These are phyloP conservation scores for Macrocentrus cingulum DNA, from an alignment of 1,140 invertebrate genomes.

Conservation along the genomic window DNA sequence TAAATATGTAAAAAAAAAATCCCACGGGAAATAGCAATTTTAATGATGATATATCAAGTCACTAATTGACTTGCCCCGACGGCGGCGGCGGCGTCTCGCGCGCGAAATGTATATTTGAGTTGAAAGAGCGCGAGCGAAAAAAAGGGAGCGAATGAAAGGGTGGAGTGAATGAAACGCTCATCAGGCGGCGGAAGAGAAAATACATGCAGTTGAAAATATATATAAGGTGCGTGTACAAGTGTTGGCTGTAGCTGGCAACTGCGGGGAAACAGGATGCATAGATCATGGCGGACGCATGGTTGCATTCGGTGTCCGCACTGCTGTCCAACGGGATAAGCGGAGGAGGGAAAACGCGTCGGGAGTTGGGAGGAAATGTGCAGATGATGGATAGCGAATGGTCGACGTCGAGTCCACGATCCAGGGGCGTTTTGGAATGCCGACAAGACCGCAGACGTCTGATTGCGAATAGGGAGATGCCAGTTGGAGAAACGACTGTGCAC, in stretches of 20 bases:
- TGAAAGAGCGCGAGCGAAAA: too few relatives aligned
- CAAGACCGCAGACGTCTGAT: conserved; percentile 34
- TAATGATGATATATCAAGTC: too few relatives aligned
- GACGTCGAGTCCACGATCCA: conserved; percentile 45
- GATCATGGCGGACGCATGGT: conserved; percentile 57
- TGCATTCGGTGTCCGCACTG: conserved; percentile 44
- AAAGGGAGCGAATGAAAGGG: too few relatives aligned
- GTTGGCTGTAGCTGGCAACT: conserved; percentile 1
- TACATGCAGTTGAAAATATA: too few relatives aligned
- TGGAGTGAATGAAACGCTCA: too few relatives aligned
- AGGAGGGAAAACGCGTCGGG: conserved; percentile 22
- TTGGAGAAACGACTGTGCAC: too few relatives aligned
- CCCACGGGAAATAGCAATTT: too few relatives aligned
- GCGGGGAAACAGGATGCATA: conserved; percentile 45
- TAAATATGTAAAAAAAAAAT: too few relatives aligned
- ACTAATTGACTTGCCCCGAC: too few relatives aligned
- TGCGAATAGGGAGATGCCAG: conserved; percentile 16
- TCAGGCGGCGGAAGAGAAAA: too few relatives aligned
- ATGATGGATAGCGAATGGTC: conserved; percentile 58
- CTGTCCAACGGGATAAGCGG: conserved; percentile 20
- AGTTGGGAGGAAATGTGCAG: conserved; percentile 52
- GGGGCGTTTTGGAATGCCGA: conserved; percentile 52
- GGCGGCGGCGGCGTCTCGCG: too few relatives aligned
- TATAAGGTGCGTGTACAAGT: conserved; percentile 2
- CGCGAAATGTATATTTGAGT: too few relatives aligned